Evolutionary conservation across 2,888 invertebrate genomes (phyloP).

Genomic region (Pterobdella sp.): DNA sequence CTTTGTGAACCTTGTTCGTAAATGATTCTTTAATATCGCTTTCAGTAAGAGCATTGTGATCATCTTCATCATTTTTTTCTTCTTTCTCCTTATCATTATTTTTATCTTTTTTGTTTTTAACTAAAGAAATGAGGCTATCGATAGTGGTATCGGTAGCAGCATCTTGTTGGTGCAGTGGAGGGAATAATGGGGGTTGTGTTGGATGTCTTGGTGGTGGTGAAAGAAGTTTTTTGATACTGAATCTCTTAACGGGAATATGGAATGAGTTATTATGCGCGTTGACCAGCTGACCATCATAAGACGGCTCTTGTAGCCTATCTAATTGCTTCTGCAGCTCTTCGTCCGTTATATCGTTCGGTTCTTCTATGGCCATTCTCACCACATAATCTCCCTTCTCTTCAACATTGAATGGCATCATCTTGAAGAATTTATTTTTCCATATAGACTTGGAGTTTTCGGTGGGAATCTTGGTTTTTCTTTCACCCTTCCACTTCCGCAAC

Average conservation of each 20-base stretch:
- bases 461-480: not conserved
- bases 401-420: not conserved
- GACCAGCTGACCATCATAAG: not conserved
- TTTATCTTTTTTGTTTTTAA: not conserved
- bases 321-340: constrained; percentile 7
- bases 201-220: not conserved
- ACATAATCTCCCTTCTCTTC: not conserved
- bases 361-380: not conserved
- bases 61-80: not conserved
- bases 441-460: not conserved
- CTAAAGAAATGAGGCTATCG: not conserved
- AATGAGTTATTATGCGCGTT: not conserved
- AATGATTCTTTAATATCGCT: not conserved
- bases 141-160: constrained; percentile 1
- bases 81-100: not conserved
- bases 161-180: not conserved
- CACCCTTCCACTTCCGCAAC: constrained; percentile 24
- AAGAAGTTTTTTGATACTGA: not conserved
- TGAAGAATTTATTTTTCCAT: constrained; percentile 9
- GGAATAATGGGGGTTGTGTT: not conserved
- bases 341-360: not conserved
- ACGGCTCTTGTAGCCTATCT: not conserved
- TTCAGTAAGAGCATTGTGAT: not conserved
- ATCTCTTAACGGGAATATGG: not conserved
- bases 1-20: no score